phyloP scores from a whole-genome alignment of 2,888 invertebrate species.

The Philaethria dido region DNA sequence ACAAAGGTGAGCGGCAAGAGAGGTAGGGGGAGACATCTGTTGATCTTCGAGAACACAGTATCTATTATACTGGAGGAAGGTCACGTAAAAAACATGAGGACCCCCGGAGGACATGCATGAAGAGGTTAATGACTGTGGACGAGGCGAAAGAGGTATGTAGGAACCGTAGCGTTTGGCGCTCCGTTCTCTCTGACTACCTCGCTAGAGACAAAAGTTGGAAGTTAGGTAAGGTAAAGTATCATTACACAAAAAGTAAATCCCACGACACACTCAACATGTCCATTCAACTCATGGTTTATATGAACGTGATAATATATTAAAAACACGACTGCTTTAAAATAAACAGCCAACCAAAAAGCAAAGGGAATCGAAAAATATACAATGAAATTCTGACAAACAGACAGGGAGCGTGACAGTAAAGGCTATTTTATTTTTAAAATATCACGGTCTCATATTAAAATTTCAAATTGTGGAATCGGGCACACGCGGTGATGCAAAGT shows the following conservation, averaged over 20 bases:
- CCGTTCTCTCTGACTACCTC: too few relatives aligned
- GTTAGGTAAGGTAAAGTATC: too few relatives aligned
- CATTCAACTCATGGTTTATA: conserved; percentile 1
- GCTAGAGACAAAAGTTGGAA: too few relatives aligned
- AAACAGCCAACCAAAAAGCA: conserved; percentile 24
- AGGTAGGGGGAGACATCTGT: too few relatives aligned
- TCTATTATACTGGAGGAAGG: too few relatives aligned
- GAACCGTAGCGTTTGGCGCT: too few relatives aligned
- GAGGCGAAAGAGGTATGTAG: too few relatives aligned
- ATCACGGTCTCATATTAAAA: conserved; percentile 31
- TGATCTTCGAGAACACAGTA: too few relatives aligned
- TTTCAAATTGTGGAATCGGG: conserved; percentile 32
- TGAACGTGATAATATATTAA: conserved; percentile 21
- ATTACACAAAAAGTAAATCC: background rate
- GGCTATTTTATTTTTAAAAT: conserved; percentile 32
- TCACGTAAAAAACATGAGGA: too few relatives aligned
- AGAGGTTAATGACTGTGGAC: too few relatives aligned
- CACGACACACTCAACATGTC: background rate
- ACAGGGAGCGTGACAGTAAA: conserved; percentile 29
- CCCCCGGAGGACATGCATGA: too few relatives aligned
- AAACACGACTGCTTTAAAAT: conserved; percentile 18
- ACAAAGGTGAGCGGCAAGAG: too few relatives aligned
- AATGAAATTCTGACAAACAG: conserved; percentile 35
- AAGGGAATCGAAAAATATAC: conserved; percentile 30
- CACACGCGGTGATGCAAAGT: conserved; percentile 3